Conservation (phyloP, 2,113 vertebrate species). For the Kryptolebias marmoratus region DNA sequence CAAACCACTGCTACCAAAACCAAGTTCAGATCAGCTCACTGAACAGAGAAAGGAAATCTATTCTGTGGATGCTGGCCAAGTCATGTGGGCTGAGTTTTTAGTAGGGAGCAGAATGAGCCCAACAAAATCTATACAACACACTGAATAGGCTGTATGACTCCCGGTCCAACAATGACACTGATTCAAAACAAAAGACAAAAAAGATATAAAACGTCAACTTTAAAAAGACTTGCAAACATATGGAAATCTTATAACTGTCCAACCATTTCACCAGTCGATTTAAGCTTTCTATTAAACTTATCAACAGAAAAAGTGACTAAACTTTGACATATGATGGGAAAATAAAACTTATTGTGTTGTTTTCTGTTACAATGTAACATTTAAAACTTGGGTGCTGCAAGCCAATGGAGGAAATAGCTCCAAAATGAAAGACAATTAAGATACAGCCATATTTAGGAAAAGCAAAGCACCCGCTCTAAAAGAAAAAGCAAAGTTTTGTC, state of each 20-base stretch:
- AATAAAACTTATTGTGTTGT: too few species aligned
- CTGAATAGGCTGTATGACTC: conserved; percentile 50
- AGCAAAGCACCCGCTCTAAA: conserved; percentile 14
- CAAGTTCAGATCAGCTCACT: conserved; percentile 42
- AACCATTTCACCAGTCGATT: conserved; percentile 11
- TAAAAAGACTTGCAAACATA: conserved; percentile 43
- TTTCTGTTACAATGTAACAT: not conserved
- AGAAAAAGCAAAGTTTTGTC: conserved; percentile 30
- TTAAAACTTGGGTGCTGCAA: conserved; percentile 3
- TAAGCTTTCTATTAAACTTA: too few species aligned
- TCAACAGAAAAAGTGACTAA: too few species aligned
- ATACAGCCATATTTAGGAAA: not conserved
- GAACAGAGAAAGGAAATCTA: conserved; percentile 49
- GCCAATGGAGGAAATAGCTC: not conserved
- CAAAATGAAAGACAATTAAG: not conserved
- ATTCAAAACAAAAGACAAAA: conserved; percentile 58
- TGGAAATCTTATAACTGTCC: conserved; percentile 46
- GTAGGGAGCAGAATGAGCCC: conserved; percentile 59
- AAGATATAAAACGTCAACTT: conserved; percentile 55
- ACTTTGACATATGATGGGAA: too few species aligned
- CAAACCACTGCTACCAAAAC: conserved; percentile 60
- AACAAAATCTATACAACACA: conserved; percentile 68
- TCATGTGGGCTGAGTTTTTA: conserved; percentile 65
- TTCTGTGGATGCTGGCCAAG: conserved; percentile 53
- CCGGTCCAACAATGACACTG: conserved; percentile 65